Evolutionary conservation across 1,140 invertebrate genomes (phyloP), one percentile per base, ranked within the genome.

Genomic region (Aphidius gifuensis): DNA sequence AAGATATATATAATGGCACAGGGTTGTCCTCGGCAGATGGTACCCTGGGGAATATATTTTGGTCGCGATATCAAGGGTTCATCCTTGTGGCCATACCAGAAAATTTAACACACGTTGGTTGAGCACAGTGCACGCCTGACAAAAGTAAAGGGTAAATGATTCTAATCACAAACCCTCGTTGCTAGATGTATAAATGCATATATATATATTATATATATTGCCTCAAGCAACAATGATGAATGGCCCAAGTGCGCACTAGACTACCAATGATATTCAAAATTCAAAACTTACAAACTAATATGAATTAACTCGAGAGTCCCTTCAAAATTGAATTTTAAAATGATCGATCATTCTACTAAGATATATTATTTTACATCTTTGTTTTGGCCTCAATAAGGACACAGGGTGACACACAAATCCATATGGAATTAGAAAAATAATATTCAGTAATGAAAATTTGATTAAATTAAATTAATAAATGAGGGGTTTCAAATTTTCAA

Each of bases 61-160:
- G 69, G 61, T 66, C 64, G 64, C 66, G 71, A 73, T 75, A 75
- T 75, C 73, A 75, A 75, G 73, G 73, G 72, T 74, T 74, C 71
- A 16, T 16, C 65, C 69, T 3, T 32, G 23, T 32, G 23, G 23
- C 23, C 23, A 32, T 3, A 32, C 23, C 23, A 32, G 23, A 32
- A 32, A 32, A 32, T 32, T 32, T 32, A 1, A 32, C 23, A 32
- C 23, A 32, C 23, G 4, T 32, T 32, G 23, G 23, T 32, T 32
- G 23, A 3, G 23, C 23, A 32, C 23, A 32, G 23, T 32, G 23
- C 23, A 32, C 69, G 64, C 64, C 64, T 66, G 61, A 62, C 67
- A 67, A 68, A 71, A 75, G 71, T 75, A 75, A 75, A 75, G 74
- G 74, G 72, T 75, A 75, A 75, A 72, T 75, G 74, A 75, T 75